Evolutionary conservation across 2,888 invertebrate species (phyloP), one percentile per base, ranked within the genome.

Genomic region (Synergus umbraculus): DNA sequence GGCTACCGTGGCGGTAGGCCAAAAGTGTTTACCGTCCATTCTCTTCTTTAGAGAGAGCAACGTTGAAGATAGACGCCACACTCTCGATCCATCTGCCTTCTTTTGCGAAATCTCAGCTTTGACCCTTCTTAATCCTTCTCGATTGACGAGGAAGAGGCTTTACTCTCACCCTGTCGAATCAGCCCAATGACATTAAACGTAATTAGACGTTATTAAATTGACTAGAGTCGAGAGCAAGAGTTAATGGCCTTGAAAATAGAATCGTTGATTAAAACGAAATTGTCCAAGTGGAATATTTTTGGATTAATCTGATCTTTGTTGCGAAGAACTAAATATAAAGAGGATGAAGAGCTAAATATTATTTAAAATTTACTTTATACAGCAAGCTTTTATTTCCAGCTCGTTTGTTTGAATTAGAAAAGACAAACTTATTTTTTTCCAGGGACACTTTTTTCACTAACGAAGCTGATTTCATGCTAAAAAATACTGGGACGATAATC

Each of bases 11-110:
- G 86, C 85, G 85, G 86, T 87, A 86, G 83, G 85, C 83, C 85
- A 85, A 84, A 88, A 89, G 87, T 90, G 90, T 90, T 90, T 90
- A 88, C 88, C 86, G 85, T 86, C 84, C 83, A 81, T 81, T 82
- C 81, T 82, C 80, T 78, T 79, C 76, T 65, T 63, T 43, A 80
- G 13, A 73, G 78, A 65, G 78, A 43, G 22, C 54, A 44, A 15
- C 64, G 46, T 60, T 8, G 37, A 76, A 66, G 84, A 81, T 63
- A 73, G 80, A 79, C 37, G 66, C 76, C 78, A 78, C 79, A 80
- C 76, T 81, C 79, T 81, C 77, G 79, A 78, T 80, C 80, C 81
- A 43, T 64, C 46, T 67, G 67, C 77, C 76, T 79, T 67, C 81
- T 58, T 80, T 77, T 77, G 77, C 81, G 79, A 84, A 87, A 87